Evolutionary conservation across 2,888 invertebrate species (phyloP), one percentile per base, ranked within the genome.

Genomic region (Octodonta nipae): DNA sequence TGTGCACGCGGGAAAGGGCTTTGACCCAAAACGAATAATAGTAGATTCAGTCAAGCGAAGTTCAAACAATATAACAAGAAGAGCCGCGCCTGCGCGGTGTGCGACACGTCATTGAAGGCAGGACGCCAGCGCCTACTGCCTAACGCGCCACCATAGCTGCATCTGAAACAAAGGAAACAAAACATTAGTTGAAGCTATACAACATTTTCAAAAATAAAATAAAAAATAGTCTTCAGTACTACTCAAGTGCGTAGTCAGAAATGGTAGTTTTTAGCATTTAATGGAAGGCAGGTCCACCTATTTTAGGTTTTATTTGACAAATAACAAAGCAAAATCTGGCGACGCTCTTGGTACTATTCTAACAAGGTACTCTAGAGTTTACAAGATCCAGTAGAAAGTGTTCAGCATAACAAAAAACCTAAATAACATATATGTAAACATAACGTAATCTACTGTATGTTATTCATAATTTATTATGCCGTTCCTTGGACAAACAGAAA

Each of bases 111-210:
- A 34, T 13, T 24, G 14, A 16, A 16, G 30, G 37, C 39, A 43
- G 38, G 45, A 41, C 46, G 45, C 52, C 54, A 45, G 52, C 53
- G 49, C 61, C 58, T 42, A 68, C 58, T 82, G 79, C 72, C 81
- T 79, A 67, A 81, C 75, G 66, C 79, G 78, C 81, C 84, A 83
- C 81, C 83, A 83, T 66, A 78, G 80, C 70, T 83, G 83, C 51
- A 52, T 51, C 26, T 26, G 26, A 6, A 17, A 17, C 3, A 5
- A 26, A n/a, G 10, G 13, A 5, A 26, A 26, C 6, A 17, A 17
- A 17, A 17, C 5, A 5, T 8, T 5, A 6, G 5, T 6, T 5
- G 6, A n/a, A n/a, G n/a, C n/a, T n/a, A n/a, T n/a, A n/a, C n/a
- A n/a, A n/a, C n/a, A n/a, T n/a, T n/a, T n/a, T n/a, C n/a, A n/a